Evolutionary conservation across 2,113 vertebrate species (phyloP).

Genomic region (Heptranchias perlo): DNA sequence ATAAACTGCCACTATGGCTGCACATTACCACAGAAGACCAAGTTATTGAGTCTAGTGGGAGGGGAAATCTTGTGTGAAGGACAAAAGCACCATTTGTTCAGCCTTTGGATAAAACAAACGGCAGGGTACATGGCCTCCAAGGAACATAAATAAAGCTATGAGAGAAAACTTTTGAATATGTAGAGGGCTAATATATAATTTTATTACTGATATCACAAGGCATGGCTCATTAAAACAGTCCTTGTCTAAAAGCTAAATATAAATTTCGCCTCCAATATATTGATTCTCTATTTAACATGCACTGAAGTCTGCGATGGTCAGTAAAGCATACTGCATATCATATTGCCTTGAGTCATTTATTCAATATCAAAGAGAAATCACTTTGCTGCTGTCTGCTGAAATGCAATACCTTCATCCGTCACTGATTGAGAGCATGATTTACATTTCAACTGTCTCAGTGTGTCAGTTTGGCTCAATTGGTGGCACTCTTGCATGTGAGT

Average conservation of each 20-base stretch:
- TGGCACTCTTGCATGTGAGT: background rate
- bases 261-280: background rate
- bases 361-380: conserved; percentile 33
- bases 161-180: background rate
- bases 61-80: background rate
- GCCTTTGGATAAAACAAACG: background rate
- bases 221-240: background rate
- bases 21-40: background rate
- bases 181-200: background rate
- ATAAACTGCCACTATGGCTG: background rate
- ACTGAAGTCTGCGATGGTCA: background rate
- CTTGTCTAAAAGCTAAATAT: background rate
- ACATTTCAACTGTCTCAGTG: background rate
- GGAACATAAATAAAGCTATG: background rate
- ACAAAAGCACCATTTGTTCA: background rate
- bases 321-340: conserved; percentile 25
- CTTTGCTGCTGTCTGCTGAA: conserved; percentile 25
- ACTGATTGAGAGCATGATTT: background rate
- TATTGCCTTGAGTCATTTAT: background rate
- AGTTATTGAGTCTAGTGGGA: background rate
- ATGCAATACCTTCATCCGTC: conserved; percentile 29
- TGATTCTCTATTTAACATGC: conserved; percentile 1
- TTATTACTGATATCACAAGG: background rate
- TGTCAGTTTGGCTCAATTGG: background rate
- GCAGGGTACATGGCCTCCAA: too few relatives aligned